Evolutionary conservation across 2,888 invertebrate genomes (phyloP).

Genomic region (Drosophila paramelanica): DNA sequence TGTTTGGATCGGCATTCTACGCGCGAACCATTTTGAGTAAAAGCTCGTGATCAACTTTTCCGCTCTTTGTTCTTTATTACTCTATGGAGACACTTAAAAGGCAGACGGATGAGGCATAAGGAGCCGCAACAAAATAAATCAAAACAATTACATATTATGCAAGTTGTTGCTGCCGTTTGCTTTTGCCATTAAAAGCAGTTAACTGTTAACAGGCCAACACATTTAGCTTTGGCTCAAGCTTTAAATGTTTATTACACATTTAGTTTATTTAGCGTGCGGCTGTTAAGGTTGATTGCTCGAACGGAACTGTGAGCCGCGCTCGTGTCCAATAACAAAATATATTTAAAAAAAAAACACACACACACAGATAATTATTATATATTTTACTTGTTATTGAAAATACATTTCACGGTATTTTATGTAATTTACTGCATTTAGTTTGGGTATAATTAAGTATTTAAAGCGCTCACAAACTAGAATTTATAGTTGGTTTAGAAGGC

Average conservation of each 20-base stretch:
- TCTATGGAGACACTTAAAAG: background rate
- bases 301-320: constrained; percentile 25
- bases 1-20: too few species aligned
- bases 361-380: constrained; percentile 9
- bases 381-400: constrained; percentile 20
- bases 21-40: too few species aligned
- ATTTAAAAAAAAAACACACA: constrained; percentile 3
- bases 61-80: too few species aligned
- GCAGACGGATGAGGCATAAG: constrained; percentile 34
- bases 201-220: constrained; percentile 52
- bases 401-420: constrained; percentile 27
- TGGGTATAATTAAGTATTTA: constrained; percentile 33
- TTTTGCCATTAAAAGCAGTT: constrained; percentile 53
- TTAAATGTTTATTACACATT: constrained; percentile 39
- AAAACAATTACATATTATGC: constrained; percentile 77
- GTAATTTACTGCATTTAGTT: constrained; percentile 32
- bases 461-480: background rate
- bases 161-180: constrained; percentile 53
- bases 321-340: constrained; percentile 33
- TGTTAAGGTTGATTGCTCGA: constrained; percentile 50
- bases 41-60: too few species aligned
- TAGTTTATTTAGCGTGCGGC: constrained; percentile 44
- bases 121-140: constrained; percentile 65
- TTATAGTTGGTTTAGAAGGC: background rate
- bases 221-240: constrained; percentile 37